Evolutionary conservation across 2,113 vertebrate species (phyloP).

Genomic region (Mirza zaza): DNA sequence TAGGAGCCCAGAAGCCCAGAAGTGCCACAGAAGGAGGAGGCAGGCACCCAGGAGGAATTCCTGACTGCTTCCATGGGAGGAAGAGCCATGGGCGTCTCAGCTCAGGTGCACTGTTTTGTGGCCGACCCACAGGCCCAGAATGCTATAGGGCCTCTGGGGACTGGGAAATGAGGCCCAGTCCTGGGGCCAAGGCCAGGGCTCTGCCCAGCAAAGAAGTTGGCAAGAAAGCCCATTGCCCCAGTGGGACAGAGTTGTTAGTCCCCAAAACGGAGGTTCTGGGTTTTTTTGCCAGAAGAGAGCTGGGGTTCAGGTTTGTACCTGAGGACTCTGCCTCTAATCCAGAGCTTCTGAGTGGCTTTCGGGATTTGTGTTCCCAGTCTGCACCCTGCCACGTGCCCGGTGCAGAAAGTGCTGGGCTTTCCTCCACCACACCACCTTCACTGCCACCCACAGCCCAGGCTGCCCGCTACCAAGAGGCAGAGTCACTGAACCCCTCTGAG

Average conservation of each 20-base stretch:
- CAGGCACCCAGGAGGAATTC: neutral
- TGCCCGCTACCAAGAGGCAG: neutral
- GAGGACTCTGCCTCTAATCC: too few relatives aligned
- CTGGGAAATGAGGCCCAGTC: neutral
- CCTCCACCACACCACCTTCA: neutral
- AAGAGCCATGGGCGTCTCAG: neutral
- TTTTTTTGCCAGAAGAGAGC: neutral
- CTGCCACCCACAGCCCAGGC: neutral
- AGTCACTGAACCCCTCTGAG: neutral
- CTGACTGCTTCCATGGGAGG: neutral
- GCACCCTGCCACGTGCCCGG: rapidly evolving
- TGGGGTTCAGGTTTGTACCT: neutral
- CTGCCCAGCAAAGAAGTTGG: neutral
- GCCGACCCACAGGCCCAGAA: neutral
- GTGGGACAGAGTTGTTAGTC: rapidly evolving
- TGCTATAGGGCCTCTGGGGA: rapidly evolving
- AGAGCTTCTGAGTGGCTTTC: neutral
- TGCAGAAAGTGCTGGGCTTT: neutral
- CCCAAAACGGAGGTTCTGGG: neutral
- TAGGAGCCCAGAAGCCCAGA: neutral
- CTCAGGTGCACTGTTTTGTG: neutral
- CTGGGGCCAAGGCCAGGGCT: neutral
- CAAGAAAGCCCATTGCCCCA: neutral
- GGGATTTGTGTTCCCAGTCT: neutral
- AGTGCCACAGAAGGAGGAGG: neutral